Evolutionary conservation across 1,140 invertebrate species (phyloP).

Genomic region (Zaprionus taronus): DNA sequence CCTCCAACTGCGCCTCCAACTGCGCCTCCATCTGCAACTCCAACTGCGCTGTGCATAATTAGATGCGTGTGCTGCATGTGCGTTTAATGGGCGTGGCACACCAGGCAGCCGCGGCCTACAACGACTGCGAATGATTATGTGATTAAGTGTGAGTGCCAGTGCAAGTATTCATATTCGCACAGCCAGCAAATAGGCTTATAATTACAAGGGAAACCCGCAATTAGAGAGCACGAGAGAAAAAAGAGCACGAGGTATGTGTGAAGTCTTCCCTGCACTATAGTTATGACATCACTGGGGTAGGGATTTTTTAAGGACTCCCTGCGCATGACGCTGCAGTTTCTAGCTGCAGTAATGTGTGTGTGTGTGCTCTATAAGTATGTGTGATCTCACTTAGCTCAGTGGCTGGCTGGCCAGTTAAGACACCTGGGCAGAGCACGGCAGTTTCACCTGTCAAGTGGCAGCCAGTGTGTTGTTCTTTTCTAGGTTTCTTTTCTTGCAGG

Average conservation of each 20-base stretch:
- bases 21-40: background rate
- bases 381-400: conserved; percentile 1
- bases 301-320: background rate
- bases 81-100: conserved; percentile 58
- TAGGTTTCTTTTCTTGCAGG: background rate
- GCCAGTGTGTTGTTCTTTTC: conserved; percentile 7
- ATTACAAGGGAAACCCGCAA: conserved; percentile 25
- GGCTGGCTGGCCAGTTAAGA: background rate
- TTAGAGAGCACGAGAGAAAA: background rate
- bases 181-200: conserved; percentile 5
- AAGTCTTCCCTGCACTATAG: conserved; percentile 13
- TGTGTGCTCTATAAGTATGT: background rate
- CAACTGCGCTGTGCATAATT: conserved; percentile 62
- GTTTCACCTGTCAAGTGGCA: conserved; percentile 42
- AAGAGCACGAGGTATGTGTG: background rate
- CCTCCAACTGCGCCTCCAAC: background rate
- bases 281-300: background rate
- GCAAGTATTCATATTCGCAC: conserved; percentile 21
- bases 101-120: background rate
- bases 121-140: conserved; percentile 21
- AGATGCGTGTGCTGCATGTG: conserved; percentile 72
- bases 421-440: conserved; percentile 15
- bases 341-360: background rate
- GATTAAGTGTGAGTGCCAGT: conserved; percentile 10
- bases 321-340: conserved; percentile 1